Base-by-base conservation (phyloP, 2,113 vertebrate genomes). In the western clawed frog (Xenopus tropicalis) region DNA sequence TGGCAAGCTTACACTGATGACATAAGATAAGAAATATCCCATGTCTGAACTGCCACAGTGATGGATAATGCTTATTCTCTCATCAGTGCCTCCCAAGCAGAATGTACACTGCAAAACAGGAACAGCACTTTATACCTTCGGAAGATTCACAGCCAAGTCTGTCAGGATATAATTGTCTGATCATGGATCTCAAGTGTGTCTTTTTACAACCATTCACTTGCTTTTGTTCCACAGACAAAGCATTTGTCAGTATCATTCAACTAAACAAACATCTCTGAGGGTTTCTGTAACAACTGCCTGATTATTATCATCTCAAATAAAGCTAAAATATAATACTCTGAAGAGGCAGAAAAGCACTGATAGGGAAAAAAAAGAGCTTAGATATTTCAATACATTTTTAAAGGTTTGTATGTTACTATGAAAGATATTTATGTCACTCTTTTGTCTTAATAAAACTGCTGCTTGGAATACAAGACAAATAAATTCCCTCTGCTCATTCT, bases 151-250 rank as follows among this genome's bases (percentile, higher is more conserved):
- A 91, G 87, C 87, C 85, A 89, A 87, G 85, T 83, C 89, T 93
- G 86, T 90, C 88, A 90, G 84, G 85, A 86, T 87, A 87, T 89
- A 84, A 90, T 88, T 92, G 88, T 90, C 88, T 90, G 92, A 85
- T 86, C 84, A 93, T 91, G 92, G 88, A 93, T 91, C 91, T 93
- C 87, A 88, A 91, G 90, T 93, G 90, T 91, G 89, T 85, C 90
- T 87, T 88, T 94, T 90, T 91, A 90, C 85, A 91, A 92, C 90
- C 88, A 92, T 91, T 88, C 91, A 88, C 29, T 37, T 96, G 90
- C 91, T 93, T 88, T 87, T 84, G 86, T 87, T 90, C 85, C 83
- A 80, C 77, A 84, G 88, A 93, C 90, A 92, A 92, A 85, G 88
- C 87, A 87, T 91, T 92, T 93, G 90, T 92, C 90, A 87, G 85